Percentiles rank a stretch among this genome's conserved stretches.
These are phyloP conservation scores for Allacma fusca DNA, from an alignment of 2,888 invertebrate genomes.

Conservation along the genomic window DNA sequence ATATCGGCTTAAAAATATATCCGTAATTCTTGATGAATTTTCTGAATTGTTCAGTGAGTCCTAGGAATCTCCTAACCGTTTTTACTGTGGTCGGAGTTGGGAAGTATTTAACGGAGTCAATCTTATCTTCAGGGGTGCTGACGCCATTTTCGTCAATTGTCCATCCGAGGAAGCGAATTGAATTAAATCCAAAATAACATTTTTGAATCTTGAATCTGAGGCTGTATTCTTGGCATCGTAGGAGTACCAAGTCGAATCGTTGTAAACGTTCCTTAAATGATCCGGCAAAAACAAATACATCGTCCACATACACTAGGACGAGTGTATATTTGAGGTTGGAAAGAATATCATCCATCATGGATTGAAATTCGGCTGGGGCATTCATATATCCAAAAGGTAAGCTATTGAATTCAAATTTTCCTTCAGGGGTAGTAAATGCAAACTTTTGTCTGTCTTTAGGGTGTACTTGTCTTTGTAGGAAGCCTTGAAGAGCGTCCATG, in stretches of 20 bases:
- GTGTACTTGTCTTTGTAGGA: not conserved
- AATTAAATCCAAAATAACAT: constrained; percentile 5
- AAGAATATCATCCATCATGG: constrained; percentile 2
- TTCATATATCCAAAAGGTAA: not conserved
- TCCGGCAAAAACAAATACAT: not conserved
- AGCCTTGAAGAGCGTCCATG: not conserved
- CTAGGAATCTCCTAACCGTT: constrained; percentile 49
- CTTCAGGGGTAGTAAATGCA: not conserved
- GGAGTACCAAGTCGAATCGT: not conserved
- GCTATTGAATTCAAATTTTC: not conserved
- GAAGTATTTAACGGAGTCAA: constrained; percentile 45
- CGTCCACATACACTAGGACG: constrained; percentile 5
- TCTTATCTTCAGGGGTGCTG: not conserved
- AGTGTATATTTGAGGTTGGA: not conserved
- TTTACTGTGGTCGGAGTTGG: constrained; percentile 39
- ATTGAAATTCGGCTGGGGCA: constrained; percentile 14
- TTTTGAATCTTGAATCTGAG: not conserved
- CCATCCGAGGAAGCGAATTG: constrained; percentile 2
- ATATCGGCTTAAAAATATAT: not conserved
- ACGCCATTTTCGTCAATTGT: constrained; percentile 10
- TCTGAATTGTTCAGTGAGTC: constrained; percentile 52
- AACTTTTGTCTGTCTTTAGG: not conserved
- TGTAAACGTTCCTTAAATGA: not conserved
- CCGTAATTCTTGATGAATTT: constrained; percentile 47
- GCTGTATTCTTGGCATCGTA: not conserved